Evolutionary conservation across 2,888 invertebrate species (phyloP), one percentile per base, ranked within the genome.

Genomic region (Schizotus pectinicornis): DNA sequence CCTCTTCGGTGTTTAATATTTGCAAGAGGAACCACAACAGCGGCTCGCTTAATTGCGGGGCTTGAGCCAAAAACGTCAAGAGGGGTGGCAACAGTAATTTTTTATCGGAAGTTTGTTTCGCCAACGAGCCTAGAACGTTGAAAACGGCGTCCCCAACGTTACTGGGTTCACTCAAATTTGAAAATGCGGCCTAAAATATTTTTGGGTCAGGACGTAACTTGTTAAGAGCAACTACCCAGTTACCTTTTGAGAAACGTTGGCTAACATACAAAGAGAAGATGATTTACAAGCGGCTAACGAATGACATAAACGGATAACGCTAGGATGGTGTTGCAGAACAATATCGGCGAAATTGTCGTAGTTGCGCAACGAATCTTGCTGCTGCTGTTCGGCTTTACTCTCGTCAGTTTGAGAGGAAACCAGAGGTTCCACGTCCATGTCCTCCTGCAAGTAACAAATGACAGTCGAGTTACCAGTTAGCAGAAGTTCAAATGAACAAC

Each of bases 131-230:
- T 50, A 95, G 83, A 64, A 95, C 83, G 79, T 91, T 90, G 74
- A 93, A 94, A n/a, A 95, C 88, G 12, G 92, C 92, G 74, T 95
- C 95, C 1, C 91, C 91, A 49, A 94, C 87, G 0, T 91, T 90
- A 30, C 88, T 84, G 6, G 90, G 88, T 68, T 90, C 89, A n/a
- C 84, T 80, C 42, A 77, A 60, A 53, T 82, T 80, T 0, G 78
- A 69, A 46, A 72, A 67, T 7, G 67, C 62, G 32, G 60, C 62
- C 74, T 75, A 59, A 39, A 65, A 67, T 48, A 45, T 33, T 46
- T 59, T 22, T 7, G 30, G 8, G 50, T 30, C 6, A 53, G 46
- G 50, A 54, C 48, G 7, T 33, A 42, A 54, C 36, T 43, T 11
- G 34, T n/a, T 30, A 33, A 33, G 35, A 50, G 30, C 49, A 35